These are phyloP conservation scores for Drosophila neutralis DNA, from an alignment of 2,888 invertebrate species.

Conservation along the genomic window DNA sequence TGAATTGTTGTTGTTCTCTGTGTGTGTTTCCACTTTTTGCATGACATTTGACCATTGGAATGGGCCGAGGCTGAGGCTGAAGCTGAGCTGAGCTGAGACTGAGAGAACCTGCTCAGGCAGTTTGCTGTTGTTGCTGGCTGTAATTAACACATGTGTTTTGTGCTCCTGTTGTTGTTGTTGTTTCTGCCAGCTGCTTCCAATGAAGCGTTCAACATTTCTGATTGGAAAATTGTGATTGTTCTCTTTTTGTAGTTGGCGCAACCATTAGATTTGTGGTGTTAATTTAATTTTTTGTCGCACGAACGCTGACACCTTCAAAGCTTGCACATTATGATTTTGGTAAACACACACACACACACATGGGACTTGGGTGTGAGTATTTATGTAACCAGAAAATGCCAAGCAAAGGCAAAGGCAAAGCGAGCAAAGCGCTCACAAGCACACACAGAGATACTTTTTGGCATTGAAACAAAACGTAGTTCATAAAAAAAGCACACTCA, in stretches of 20 bases:
- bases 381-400: slow-evolving; percentile 74
- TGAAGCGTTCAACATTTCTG: slow-evolving; percentile 21
- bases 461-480: slow-evolving; percentile 81
- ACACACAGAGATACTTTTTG: slow-evolving; percentile 74
- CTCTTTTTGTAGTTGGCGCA: slow-evolving; percentile 11
- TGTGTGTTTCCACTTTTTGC: slow-evolving; percentile 38
- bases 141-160: slow-evolving; percentile 53
- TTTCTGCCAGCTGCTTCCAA: slow-evolving; percentile 36
- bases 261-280: slow-evolving; percentile 55
- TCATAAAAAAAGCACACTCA: slow-evolving; percentile 73
- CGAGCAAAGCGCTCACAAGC: slow-evolving; percentile 50
- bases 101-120: slow-evolving; percentile 25
- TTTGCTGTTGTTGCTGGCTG: slow-evolving; percentile 20
- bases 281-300: slow-evolving; percentile 61
- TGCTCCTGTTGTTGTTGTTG: slow-evolving; percentile 15
- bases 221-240: slow-evolving; percentile 43
- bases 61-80: slow-evolving; percentile 19
- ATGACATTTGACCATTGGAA: slow-evolving; percentile 75
- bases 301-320: slow-evolving; percentile 28
- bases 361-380: slow-evolving; percentile 59
- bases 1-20: slow-evolving; percentile 18
- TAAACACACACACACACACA: slow-evolving; percentile 32
- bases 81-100: slow-evolving; percentile 26
- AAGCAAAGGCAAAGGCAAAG: slow-evolving; percentile 35
- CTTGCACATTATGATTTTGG: slow-evolving; percentile 41